Evolutionary conservation across 2,888 invertebrate genomes (phyloP), one percentile per base, ranked within the genome.

Genomic region (Metallyticus violacea): DNA sequence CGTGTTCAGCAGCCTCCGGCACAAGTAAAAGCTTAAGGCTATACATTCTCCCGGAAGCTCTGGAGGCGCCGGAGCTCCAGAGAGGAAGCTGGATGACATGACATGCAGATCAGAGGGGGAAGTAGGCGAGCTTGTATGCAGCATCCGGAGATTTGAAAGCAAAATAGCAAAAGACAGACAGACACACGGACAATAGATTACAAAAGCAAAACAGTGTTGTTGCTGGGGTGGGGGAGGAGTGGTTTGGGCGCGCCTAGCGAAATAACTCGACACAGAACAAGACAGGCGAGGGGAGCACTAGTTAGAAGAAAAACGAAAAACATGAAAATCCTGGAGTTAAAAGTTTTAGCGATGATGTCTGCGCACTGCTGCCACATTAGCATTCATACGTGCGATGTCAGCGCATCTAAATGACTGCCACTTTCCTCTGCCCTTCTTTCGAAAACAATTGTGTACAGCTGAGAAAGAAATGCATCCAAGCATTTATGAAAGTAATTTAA

Each of bases 181-280:
- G 86, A 80, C 79, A 83, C 84, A 87, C 86, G 85, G 85, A 85
- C 86, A 86, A 87, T 86, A 80, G 86, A 82, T 82, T 80, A 82
- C 83, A 86, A 84, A 78, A 81, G 30, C 77, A 77, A 79, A 30
- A 85, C 85, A n/a, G 81, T 76, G 86, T 62, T 79, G 77, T 29
- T 26, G 77, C 7, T 26, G n/a, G 25, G 76, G 9, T 15, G 29
- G 26, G 25, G 76, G 9, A 22, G 29, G 26, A 5, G 26, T 26
- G 22, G 22, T 7, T n/a, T 29, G 80, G 28, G 80, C 15, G 80
- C 80, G 27, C 1, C 80, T n/a, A 27, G 29, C 83, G 83, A 28
- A 77, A 83, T 77, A 83, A 77, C 83, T 83, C 76, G 83, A 83
- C 83, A 28, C 28, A 28, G n/a, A 29, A 77, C 83, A 77, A 83